Conservation (phyloP, 2,888 invertebrate genomes). For the Caenorhabditis sulstoni region DNA sequence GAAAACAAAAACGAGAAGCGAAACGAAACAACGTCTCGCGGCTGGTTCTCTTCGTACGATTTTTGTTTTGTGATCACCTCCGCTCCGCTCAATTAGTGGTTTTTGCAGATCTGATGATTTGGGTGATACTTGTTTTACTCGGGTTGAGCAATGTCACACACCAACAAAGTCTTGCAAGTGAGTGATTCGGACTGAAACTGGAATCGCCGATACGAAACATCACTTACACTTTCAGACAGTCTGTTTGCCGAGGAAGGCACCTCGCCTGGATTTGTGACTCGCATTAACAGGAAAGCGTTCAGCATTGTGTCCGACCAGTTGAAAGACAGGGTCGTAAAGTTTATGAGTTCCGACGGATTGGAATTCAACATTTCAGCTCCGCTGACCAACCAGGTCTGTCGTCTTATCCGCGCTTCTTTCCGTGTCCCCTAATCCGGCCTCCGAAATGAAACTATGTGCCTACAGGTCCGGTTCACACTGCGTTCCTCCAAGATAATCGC, state of each 20-base stretch:
- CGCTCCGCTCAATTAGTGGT: conserved; percentile 2
- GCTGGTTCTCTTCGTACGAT: conserved; percentile 30
- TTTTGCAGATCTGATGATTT: conserved; percentile 61
- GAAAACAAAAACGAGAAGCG: conserved; percentile 35
- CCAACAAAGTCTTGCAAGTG: conserved; percentile 65
- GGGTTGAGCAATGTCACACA: conserved; percentile 58
- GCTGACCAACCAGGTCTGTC: conserved; percentile 63
- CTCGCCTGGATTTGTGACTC: conserved; percentile 75
- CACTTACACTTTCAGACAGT: conserved; percentile 67
- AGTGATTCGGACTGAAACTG: conserved; percentile 12
- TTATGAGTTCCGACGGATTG: conserved; percentile 77
- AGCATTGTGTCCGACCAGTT: conserved; percentile 74
- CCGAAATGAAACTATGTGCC: conserved; percentile 5
- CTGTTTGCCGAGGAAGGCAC: conserved; percentile 78
- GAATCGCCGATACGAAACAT: not conserved
- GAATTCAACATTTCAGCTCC: conserved; percentile 78
- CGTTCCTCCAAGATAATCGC: conserved; percentile 66
- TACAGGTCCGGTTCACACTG: conserved; percentile 71
- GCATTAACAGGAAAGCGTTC: conserved; percentile 72
- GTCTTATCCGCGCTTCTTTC: not conserved
- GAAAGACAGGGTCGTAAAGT: conserved; percentile 73
- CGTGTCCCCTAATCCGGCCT: not conserved
- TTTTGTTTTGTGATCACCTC: conserved; percentile 44
- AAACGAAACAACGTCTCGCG: not conserved
- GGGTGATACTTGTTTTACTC: conserved; percentile 60